Percentiles rank a stretch among this genome's conserved stretches.
phyloP scores from a whole-genome alignment of 1,140 invertebrate genomes.

The Diabrotica undecimpunctata region DNA sequence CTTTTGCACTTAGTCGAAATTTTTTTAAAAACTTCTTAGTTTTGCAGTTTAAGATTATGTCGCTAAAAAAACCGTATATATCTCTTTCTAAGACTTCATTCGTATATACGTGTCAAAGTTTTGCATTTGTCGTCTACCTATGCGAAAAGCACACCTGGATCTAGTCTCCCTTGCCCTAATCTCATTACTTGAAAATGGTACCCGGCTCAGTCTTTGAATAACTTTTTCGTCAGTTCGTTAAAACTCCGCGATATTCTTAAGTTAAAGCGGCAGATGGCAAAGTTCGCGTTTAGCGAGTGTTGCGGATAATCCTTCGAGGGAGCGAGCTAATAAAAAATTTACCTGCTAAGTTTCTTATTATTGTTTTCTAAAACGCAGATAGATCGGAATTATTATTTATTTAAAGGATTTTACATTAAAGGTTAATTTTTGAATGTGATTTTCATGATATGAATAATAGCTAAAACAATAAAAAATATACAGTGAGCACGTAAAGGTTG shows the following conservation, averaged over 20 bases:
- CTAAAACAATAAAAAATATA: too few species aligned
- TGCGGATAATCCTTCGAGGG: not conserved
- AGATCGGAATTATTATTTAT: too few species aligned
- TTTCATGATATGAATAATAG: too few species aligned
- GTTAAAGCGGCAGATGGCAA: slow-evolving; percentile 24
- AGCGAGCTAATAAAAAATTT: too few species aligned
- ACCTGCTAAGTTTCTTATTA: too few species aligned
- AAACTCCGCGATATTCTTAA: slow-evolving; percentile 25
- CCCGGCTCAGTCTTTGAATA: slow-evolving; percentile 28
- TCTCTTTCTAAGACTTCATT: not conserved
- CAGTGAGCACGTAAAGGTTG: too few species aligned
- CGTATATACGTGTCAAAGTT: slow-evolving; percentile 2
- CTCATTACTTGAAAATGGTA: slow-evolving; percentile 25
- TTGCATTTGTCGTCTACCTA: not conserved
- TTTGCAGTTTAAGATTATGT: not conserved
- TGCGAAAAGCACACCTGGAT: slow-evolving; percentile 30
- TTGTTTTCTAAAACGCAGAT: too few species aligned
- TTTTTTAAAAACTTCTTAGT: not conserved
- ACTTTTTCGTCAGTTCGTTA: slow-evolving; percentile 37
- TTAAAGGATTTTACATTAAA: too few species aligned
- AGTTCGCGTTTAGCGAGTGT: slow-evolving; percentile 25
- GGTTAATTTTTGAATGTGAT: too few species aligned
- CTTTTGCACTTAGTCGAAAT: too few species aligned
- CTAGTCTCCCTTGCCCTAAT: slow-evolving; percentile 15
- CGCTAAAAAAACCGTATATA: not conserved